Evolutionary conservation across 2,797 vertebrate species (phyloP).

Genomic region (Hippopotamyrus pictus): DNA sequence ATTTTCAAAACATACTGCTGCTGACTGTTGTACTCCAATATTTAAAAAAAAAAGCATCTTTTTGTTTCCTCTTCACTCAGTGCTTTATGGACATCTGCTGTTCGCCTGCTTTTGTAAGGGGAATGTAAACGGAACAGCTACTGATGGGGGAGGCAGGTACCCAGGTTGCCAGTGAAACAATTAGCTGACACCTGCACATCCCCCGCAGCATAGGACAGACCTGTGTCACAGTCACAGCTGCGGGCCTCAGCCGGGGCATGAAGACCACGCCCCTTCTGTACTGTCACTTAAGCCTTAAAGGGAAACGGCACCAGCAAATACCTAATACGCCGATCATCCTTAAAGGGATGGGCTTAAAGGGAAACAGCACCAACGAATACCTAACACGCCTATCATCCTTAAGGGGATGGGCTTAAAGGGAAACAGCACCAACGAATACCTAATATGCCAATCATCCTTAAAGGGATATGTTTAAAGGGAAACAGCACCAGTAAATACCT

Average conservation of each 20-base stretch:
- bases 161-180: neutral
- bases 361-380: neutral
- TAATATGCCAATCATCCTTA: neutral
- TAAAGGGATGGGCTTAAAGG: neutral
- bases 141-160: neutral
- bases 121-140: neutral
- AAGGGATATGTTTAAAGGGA: neutral
- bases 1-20: neutral
- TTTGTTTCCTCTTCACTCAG: neutral
- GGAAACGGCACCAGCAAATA: neutral
- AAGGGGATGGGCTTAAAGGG: neutral
- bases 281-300: neutral
- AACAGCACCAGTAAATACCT: neutral
- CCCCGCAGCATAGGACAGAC: neutral
- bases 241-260: neutral
- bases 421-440: neutral
- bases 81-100: neutral
- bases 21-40: neutral
- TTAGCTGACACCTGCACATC: slow-evolving; percentile 9
- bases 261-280: neutral
- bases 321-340: neutral
- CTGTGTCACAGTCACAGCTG: neutral
- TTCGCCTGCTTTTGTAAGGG: neutral
- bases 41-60: neutral
- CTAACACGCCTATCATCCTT: neutral